A percentile compares a stretch with the other conserved stretches of the same genome.
These are phyloP conservation scores for Vidua chalybeata DNA, from an alignment of 2,113 vertebrate genomes.

Conservation along the genomic window DNA sequence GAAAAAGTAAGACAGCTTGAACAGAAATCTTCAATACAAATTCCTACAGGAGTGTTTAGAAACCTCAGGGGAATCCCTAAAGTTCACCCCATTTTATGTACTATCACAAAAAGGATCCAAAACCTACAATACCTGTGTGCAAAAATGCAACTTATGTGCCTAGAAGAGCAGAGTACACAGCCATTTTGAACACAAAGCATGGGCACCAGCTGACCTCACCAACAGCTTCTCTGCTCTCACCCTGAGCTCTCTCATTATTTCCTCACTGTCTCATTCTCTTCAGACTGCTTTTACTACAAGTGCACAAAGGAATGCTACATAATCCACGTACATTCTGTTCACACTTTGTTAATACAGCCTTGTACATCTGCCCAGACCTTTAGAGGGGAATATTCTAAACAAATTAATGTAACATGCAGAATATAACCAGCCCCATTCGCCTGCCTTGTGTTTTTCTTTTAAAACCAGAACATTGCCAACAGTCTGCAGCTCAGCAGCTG, in stretches of 20 bases:
- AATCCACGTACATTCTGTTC: neutral
- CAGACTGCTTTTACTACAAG: neutral
- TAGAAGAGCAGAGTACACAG: neutral
- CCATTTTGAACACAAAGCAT: neutral
- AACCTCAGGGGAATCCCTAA: neutral
- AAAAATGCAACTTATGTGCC: neutral
- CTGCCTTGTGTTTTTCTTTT: neutral
- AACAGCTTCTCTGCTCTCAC: neutral
- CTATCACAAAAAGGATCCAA: neutral
- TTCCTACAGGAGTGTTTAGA: neutral
- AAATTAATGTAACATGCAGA: neutral
- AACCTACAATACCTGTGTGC: rapidly evolving
- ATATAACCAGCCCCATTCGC: neutral
- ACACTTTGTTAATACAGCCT: neutral
- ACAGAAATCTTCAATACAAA: neutral
- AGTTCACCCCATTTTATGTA: neutral
- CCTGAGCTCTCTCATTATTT: neutral
- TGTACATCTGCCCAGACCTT: neutral
- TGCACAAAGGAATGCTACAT: neutral
- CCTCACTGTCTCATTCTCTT: neutral
- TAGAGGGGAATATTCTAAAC: neutral
- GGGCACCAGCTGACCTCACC: neutral
- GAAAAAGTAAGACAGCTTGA: neutral
- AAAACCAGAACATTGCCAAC: neutral
- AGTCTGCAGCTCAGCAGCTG: neutral